Evolutionary conservation across 1,140 invertebrate genomes (phyloP).

Genomic region (Atta cephalotes): DNA sequence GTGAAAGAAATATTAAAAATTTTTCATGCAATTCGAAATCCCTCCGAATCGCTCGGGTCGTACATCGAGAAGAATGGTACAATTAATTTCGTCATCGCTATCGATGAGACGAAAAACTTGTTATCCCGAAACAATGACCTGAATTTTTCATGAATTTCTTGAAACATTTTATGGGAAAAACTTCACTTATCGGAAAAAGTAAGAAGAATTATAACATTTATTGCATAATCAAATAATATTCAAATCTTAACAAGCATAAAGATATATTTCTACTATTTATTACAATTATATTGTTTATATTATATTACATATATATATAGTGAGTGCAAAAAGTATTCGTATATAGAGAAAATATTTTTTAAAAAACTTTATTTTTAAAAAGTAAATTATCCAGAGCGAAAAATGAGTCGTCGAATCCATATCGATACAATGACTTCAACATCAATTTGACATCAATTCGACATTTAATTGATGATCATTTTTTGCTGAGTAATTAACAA

Average conservation of each 20-base stretch:
- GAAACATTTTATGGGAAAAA: neutral
- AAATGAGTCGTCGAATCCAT: too few species aligned
- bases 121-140: neutral
- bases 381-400: too few species aligned
- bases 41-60: neutral
- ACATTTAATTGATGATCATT: too few species aligned
- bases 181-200: neutral
- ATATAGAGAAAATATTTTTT: too few species aligned
- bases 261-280: neutral
- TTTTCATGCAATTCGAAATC: slow-evolving; percentile 9
- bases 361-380: too few species aligned
- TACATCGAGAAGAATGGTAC: slow-evolving; percentile 45
- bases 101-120: slow-evolving; percentile 24
- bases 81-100: slow-evolving; percentile 55
- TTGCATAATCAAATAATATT: neutral
- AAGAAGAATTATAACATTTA: neutral
- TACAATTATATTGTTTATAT: neutral
- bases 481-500: too few species aligned
- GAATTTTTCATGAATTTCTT: slow-evolving; percentile 16
- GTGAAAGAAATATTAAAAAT: slow-evolving; percentile 53
- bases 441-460: too few species aligned
- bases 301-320: neutral
- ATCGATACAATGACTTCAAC: too few species aligned
- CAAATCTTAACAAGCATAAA: neutral
- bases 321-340: too few species aligned